Evolutionary conservation across 2,888 invertebrate genomes (phyloP), one percentile per base, ranked within the genome.

Genomic region (Vesta saturnalis): DNA sequence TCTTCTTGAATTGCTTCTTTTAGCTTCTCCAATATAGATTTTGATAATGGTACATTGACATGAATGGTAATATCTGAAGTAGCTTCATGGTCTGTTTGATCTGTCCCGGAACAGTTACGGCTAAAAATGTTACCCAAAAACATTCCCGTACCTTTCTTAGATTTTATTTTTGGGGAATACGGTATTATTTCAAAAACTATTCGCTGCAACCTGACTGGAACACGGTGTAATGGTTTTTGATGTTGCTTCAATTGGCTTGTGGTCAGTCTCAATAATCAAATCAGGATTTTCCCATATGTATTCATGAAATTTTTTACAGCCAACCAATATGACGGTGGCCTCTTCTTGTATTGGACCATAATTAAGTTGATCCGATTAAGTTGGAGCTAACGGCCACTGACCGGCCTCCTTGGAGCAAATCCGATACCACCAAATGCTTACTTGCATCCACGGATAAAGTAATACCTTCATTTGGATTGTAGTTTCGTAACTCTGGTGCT

Each of bases 61-160:
- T 30, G 30, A 30, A 30, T 30, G 30, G 30, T 6, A 30, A 30
- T 30, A 30, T 30, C 10, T 64, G 72, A 67, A 6, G 49, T 55
- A 52, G 64, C 61, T 49, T 57, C 57, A 16, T 15, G 43, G 23
- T 72, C 63, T 12, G 69, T 18, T 52, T 72, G 71, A 12, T 66
- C 66, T 46, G 61, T 39, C 16, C 61, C 10, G 16, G 58, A 14
- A 55, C 72, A 72, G 60, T 74, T 72, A 57, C 76, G 57, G 61
- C 67, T 67, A 23, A 70, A 64, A 5, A 55, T 55, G 69, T 77
- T 76, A 8, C 74, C 73, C 39, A 76, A 70, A 16, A 61, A 69
- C 39, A 79, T 55, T 58, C 76, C 70, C 69, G 66, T 77, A 59
- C 79, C 77, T 52, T 73, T 74, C 21, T 65, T 66, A 49, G 77